phyloP scores from a whole-genome alignment of 2,113 vertebrate species.

The Cebus imitator region DNA sequence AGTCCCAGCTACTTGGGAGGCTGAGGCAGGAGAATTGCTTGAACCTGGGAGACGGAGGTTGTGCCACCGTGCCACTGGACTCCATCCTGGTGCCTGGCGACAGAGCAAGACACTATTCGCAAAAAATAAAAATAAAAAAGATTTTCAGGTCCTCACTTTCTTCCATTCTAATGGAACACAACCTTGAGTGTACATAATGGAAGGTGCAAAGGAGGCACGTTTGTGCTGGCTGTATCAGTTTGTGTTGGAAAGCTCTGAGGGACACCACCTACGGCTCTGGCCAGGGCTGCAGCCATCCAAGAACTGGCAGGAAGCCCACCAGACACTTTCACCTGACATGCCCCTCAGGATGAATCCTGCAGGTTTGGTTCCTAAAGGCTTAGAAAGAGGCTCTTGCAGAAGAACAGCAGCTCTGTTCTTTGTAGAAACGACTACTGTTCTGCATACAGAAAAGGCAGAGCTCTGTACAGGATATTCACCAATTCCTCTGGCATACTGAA shows the following conservation, averaged over 20 bases:
- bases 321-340: neutral
- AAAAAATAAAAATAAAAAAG: too few species aligned
- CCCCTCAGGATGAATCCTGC: neutral
- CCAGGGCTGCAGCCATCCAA: neutral
- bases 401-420: neutral
- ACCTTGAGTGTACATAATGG: neutral
- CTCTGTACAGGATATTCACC: neutral
- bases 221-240: neutral
- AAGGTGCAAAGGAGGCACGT: neutral
- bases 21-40: too few species aligned
- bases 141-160: neutral
- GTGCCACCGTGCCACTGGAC: too few species aligned
- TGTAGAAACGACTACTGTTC: neutral
- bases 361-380: neutral
- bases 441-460: neutral
- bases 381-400: neutral
- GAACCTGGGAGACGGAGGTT: too few species aligned
- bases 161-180: neutral
- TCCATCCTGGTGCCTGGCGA: too few species aligned
- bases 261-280: neutral
- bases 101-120: too few species aligned
- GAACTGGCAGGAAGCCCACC: neutral
- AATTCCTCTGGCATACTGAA: neutral
- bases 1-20: too few species aligned
- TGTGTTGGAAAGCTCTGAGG: neutral